phyloP scores from a whole-genome alignment of 1,140 invertebrate species.

The Drosophila lini region DNA sequence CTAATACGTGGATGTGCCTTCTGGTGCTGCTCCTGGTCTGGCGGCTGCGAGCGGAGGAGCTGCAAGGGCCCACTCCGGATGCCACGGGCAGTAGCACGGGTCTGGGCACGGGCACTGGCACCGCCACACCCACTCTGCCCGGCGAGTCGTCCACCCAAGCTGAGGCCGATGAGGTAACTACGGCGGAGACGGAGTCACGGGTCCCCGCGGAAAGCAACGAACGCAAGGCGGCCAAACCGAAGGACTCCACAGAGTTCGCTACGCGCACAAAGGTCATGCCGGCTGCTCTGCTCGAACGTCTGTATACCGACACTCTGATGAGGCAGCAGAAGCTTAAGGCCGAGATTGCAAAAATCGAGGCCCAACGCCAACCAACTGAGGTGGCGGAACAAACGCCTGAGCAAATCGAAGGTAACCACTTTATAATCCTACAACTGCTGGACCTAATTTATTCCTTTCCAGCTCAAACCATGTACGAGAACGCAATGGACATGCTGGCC shows the following conservation, averaged over 20 bases:
- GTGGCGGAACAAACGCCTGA: slow-evolving; percentile 49
- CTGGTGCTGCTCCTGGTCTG: slow-evolving; percentile 44
- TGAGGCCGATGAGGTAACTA: slow-evolving; percentile 53
- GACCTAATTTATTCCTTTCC: neutral
- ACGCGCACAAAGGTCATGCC: slow-evolving; percentile 63
- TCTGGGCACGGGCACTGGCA: slow-evolving; percentile 13
- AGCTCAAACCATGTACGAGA: slow-evolving; percentile 72
- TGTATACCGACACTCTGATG: slow-evolving; percentile 65
- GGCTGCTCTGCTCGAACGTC: slow-evolving; percentile 62
- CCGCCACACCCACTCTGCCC: slow-evolving; percentile 20
- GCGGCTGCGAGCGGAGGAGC: slow-evolving; percentile 53
- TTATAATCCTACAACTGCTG: neutral
- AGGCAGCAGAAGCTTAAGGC: slow-evolving; percentile 72
- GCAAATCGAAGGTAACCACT: slow-evolving; percentile 67
- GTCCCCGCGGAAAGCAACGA: slow-evolving; percentile 51
- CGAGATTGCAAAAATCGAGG: slow-evolving; percentile 65
- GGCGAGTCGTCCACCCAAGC: slow-evolving; percentile 25
- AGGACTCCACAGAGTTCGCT: slow-evolving; percentile 48
- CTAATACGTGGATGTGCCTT: slow-evolving; percentile 39
- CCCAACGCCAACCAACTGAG: slow-evolving; percentile 9
- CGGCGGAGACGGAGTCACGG: slow-evolving; percentile 46
- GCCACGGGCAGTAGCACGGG: slow-evolving; percentile 22
- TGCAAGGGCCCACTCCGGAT: slow-evolving; percentile 56
- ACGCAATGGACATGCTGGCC: slow-evolving; percentile 69
- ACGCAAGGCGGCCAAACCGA: slow-evolving; percentile 60